Base-by-base conservation (phyloP, 1,140 invertebrate genomes). In the Vanessa atalanta region DNA sequence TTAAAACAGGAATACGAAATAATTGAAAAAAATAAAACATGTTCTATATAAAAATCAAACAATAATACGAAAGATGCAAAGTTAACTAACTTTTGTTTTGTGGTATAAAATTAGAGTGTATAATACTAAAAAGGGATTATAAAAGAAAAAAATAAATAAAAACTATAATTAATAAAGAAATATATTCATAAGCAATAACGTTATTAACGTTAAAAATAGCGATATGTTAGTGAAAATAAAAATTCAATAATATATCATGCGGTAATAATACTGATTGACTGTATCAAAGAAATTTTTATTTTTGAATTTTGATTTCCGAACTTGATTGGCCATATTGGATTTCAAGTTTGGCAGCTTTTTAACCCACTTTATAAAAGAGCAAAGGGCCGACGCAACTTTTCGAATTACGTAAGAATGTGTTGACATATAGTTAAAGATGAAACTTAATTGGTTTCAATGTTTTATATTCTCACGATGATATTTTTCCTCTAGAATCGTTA, bases 321-420 rank as follows among this genome's bases (percentile, higher is more conserved):
- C 69, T 71, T 67, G 72, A 78, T 74, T 71, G 69, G 71, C 75
- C 51, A 77, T 77, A 77, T 77, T 70, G 50, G 63, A 77, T 72
- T 64, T 74, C 76, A 78, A 72, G 76, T 78, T 74, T 78, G 72
- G 60, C 69, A 37, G 72, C 72, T 78, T 74, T 72, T 74, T 73
- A 72, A 66, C 57, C 72, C 76, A 77, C 76, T 71, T 77, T 73
- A 63, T 65, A 72, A 72, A 63, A 73, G 68, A 77, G 76, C 71
- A 73, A 77, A 77, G 72, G 76, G 76, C 72, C 72, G 76, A 67
- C 64, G 63, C 71, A 66, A 73, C 68, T 77, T 73, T 73, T 73
- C 64, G 68, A 71, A 47, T 77, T 77, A 70, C 72, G 53, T 73
- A 77, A 77, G 48, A 69, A 70, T 70, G 65, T 71, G 76, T 77